A percentile compares a stretch with the other conserved stretches of the same genome.
Conservation (phyloP, 2,113 vertebrate genomes). For the Amblyornis subalaris region DNA sequence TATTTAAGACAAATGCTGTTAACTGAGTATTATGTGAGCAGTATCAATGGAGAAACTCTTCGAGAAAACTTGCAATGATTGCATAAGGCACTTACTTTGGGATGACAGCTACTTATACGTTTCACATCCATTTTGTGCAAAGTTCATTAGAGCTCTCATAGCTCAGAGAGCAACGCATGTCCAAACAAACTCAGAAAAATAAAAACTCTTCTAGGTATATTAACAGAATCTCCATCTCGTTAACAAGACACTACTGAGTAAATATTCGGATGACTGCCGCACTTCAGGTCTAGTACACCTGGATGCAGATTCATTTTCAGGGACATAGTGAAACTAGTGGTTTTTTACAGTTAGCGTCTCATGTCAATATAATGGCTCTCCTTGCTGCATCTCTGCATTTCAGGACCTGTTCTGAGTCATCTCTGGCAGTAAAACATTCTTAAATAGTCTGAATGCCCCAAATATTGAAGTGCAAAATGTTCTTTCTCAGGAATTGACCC, state of each 20-base stretch:
- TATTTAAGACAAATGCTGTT: neutral
- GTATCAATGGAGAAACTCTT: neutral
- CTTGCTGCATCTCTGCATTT: neutral
- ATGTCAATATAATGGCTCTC: neutral
- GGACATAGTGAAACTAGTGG: rapidly evolving
- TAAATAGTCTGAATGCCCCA: neutral
- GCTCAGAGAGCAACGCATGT: neutral
- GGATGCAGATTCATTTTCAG: neutral
- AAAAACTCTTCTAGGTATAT: neutral
- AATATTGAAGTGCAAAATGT: neutral
- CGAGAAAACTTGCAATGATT: neutral
- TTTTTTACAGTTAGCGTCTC: neutral
- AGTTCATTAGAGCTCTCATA: neutral
- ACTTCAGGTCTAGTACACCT: neutral
- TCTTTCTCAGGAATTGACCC: neutral
- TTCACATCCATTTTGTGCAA: neutral
- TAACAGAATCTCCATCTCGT: neutral
- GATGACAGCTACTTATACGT: neutral
- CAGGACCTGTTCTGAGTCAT: neutral
- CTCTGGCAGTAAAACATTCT: neutral
- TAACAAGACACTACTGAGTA: neutral
- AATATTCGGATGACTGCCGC: neutral
- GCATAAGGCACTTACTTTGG: neutral
- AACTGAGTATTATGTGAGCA: neutral
- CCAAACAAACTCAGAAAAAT: neutral